Evolutionary conservation across 2,888 invertebrate species (phyloP).

Genomic region (Acrobasis suavella): DNA sequence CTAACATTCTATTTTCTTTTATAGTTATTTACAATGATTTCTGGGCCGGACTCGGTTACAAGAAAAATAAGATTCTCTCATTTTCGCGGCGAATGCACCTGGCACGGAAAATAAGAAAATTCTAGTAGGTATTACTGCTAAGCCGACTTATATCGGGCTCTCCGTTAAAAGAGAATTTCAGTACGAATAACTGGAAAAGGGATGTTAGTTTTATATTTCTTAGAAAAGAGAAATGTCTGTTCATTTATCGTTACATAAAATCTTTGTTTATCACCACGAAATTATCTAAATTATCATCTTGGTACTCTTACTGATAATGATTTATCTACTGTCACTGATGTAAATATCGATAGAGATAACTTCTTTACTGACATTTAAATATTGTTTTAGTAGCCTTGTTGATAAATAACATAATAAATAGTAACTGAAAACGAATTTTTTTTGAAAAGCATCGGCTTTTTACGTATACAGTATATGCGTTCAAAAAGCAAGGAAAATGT

Average conservation of each 20-base stretch:
- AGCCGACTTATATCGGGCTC: slow-evolving; percentile 55
- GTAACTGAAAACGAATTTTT: neutral
- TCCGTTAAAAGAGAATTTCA: slow-evolving; percentile 54
- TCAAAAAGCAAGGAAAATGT: slow-evolving; percentile 1
- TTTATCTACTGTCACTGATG: too few relatives aligned
- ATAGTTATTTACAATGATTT: slow-evolving; percentile 27
- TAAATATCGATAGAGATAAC: too few relatives aligned
- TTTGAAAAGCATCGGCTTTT: neutral
- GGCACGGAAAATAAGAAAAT: slow-evolving; percentile 54
- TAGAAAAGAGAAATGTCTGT: neutral
- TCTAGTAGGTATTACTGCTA: slow-evolving; percentile 56
- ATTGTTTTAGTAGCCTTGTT: too few relatives aligned
- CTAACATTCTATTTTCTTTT: slow-evolving; percentile 19
- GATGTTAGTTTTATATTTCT: neutral
- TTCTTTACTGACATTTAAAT: too few relatives aligned
- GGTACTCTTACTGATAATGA: too few relatives aligned
- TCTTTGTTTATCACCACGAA: neutral
- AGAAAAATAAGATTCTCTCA: slow-evolving; percentile 54
- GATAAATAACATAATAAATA: too few relatives aligned
- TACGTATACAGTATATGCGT: neutral
- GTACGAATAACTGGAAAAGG: slow-evolving; percentile 31
- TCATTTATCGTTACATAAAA: neutral
- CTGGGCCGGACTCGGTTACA: slow-evolving; percentile 36
- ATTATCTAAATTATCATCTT: neutral
- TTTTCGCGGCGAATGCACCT: slow-evolving; percentile 54